phyloP scores from a whole-genome alignment of 2,888 invertebrate species.

The Slavum lentiscoides region DNA sequence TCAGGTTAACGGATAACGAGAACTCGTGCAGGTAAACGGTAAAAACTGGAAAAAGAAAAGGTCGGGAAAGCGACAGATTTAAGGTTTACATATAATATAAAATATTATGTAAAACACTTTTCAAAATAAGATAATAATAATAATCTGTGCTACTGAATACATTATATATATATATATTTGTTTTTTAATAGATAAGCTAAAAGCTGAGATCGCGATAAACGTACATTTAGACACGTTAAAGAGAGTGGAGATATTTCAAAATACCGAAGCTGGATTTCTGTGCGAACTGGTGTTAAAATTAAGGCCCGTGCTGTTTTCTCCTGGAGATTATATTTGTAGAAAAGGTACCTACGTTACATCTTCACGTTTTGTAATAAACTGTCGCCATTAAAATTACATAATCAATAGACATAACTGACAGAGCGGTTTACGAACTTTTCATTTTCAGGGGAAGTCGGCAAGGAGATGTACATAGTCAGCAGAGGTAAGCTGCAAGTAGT shows the following conservation, averaged over 20 bases:
- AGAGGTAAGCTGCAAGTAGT: slow-evolving; percentile 93
- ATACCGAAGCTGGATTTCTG: slow-evolving; percentile 97
- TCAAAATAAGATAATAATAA: background rate
- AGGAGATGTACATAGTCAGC: slow-evolving; percentile 99
- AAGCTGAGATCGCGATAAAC: slow-evolving; percentile 98
- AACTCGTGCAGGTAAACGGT: background rate
- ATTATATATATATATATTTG: background rate
- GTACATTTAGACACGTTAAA: slow-evolving; percentile 97
- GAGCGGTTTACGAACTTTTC: background rate
- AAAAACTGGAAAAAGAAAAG: background rate
- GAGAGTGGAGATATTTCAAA: slow-evolving; percentile 98
- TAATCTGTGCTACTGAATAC: no score
- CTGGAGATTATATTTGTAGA: slow-evolving; percentile 97
- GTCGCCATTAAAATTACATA: no score
- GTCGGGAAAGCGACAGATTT: background rate
- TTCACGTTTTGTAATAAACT: no score
- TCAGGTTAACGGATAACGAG: background rate
- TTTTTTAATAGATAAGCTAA: slow-evolving; percentile 77
- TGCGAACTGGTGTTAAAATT: slow-evolving; percentile 94
- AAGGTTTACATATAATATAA: background rate
- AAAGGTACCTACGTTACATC: slow-evolving; percentile 74
- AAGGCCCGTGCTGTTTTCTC: slow-evolving; percentile 94
- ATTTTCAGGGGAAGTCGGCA: slow-evolving; percentile 91
- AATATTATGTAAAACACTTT: background rate
- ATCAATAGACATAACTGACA: background rate